Conservation (phyloP, 1,140 invertebrate species). For the Drosophila bocki region DNA sequence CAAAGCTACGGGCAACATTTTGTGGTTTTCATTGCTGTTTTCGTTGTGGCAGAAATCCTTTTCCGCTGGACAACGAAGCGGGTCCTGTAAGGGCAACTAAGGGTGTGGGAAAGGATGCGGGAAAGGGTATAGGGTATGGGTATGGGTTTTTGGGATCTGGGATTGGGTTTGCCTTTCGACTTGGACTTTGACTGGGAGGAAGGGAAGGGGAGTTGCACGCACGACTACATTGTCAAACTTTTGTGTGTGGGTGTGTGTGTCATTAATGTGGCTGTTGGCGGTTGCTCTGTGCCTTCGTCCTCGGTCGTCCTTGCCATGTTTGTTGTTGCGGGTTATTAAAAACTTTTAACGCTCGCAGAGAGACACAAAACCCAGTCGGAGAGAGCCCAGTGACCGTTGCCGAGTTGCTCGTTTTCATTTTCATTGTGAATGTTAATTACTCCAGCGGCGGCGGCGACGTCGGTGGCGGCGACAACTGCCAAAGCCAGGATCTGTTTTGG, state of each 20-base stretch:
- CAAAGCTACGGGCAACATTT: slow-evolving; percentile 53
- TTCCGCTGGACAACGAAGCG: slow-evolving; percentile 50
- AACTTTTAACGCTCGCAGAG: slow-evolving; percentile 58
- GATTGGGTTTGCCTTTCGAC: slow-evolving; percentile 1
- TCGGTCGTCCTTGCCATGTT: slow-evolving; percentile 45
- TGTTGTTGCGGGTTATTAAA: slow-evolving; percentile 78
- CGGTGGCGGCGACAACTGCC: slow-evolving; percentile 41
- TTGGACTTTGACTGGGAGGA: background rate
- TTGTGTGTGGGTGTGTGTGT: slow-evolving; percentile 77
- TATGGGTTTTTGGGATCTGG: background rate
- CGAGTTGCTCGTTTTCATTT: slow-evolving; percentile 73
- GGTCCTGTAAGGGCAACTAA: slow-evolving; percentile 3
- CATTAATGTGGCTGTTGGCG: slow-evolving; percentile 79
- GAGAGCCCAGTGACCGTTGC: slow-evolving; percentile 23
- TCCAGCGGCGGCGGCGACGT: slow-evolving; percentile 47
- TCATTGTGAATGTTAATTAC: slow-evolving; percentile 78
- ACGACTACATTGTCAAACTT: slow-evolving; percentile 81
- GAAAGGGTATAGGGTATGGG: background rate
- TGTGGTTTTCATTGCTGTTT: slow-evolving; percentile 81
- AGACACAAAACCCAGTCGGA: slow-evolving; percentile 1
- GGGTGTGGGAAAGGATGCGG: background rate
- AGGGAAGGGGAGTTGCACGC: slow-evolving; percentile 38
- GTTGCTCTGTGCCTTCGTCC: slow-evolving; percentile 43
- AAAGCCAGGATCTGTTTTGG: slow-evolving; percentile 35
- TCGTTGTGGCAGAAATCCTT: slow-evolving; percentile 80